A percentile compares a stretch with the other conserved stretches of the same genome.
Evolutionary conservation across 1,140 invertebrate species (phyloP).

Genomic region (Heterodera schachtii): DNA sequence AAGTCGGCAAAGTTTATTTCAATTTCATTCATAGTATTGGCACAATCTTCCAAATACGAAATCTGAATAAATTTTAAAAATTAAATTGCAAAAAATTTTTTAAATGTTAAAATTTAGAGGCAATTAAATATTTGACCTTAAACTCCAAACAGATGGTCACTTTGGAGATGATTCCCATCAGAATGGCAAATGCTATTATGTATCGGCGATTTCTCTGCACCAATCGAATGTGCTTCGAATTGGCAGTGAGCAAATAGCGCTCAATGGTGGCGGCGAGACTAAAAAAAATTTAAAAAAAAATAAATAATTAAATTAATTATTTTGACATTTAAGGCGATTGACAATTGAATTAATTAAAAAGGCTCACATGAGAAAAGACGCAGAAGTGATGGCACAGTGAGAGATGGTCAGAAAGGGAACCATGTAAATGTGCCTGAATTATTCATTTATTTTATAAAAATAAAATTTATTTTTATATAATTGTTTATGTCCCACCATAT

Average conservation of each 20-base stretch:
- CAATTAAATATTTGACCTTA: conserved; percentile 46
- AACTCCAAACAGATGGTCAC: conserved; percentile 60
- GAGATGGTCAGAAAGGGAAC: conserved; percentile 60
- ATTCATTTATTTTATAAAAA: no score
- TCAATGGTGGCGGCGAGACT: conserved; percentile 59
- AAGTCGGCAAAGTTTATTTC: conserved; percentile 49
- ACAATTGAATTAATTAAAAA: background rate
- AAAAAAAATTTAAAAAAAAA: background rate
- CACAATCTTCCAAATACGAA: conserved; percentile 48
- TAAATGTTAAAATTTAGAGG: conserved; percentile 1
- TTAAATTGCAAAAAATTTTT: background rate
- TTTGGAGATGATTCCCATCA: conserved; percentile 60
- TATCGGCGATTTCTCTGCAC: conserved; percentile 53
- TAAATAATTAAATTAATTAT: background rate
- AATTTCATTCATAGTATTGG: conserved; percentile 54
- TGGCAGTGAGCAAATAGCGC: conserved; percentile 56
- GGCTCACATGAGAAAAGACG: conserved; percentile 55
- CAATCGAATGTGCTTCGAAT: conserved; percentile 33
- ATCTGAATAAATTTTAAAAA: conserved; percentile 47
- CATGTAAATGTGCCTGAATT: conserved; percentile 50
- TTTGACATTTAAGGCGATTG: no score
- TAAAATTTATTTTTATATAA: background rate
- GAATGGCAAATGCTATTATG: conserved; percentile 52
- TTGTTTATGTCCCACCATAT: conserved; percentile 46
- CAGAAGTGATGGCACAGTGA: conserved; percentile 61